Base-by-base conservation (phyloP, 2,113 vertebrate genomes). In the Catharus bicknelli region DNA sequence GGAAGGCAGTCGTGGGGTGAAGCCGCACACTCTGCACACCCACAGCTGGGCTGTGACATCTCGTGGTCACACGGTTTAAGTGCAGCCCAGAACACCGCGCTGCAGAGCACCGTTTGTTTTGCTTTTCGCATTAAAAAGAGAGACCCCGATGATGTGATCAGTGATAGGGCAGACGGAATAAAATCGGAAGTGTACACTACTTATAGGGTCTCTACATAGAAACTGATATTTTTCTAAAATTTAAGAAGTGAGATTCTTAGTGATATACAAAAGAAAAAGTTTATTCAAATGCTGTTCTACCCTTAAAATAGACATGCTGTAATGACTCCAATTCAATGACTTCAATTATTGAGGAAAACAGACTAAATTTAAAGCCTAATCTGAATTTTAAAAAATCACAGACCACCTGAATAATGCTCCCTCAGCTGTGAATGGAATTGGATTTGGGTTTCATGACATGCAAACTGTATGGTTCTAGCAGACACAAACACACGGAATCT, bases 11-110 rank as follows among this genome's bases (percentile, higher is more conserved):
- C 9, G 11, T 1, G n/a, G 17, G 15, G 36, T 13, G 45, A 22
- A 40, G 19, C 51, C 12, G 11, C 11, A 18, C 34, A 36, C 34
- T 36, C 4, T 79, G 90, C 43, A 55, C 82, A 73, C 80, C 83
- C 93, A 68, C 88, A 91, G 83, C 59, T 83, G 62, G 67, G 45
- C 94, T 83, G 11, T 96, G 97, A 96, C 97, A 97, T 87, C 97
- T 96, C 95, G 94, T 96, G 97, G 95, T 61, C 54, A 54, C 20
- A 86, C 5, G 18, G 6, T 25, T 74, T 34, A 91, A 95, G 48
- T 25, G 68, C 66, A 53, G 54, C 40, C 45, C 66, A 42, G 50
- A 22, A 9, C 38, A 58, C 1, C 19, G 16, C 4, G 54, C 57
- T 47, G 29, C 9, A n/a, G 16, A 54, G 36, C 25, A 43, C 27